A percentile compares a stretch with the other conserved stretches of the same genome.
Evolutionary conservation across 2,888 invertebrate genomes (phyloP).

Genomic region (Drosophila limbata): DNA sequence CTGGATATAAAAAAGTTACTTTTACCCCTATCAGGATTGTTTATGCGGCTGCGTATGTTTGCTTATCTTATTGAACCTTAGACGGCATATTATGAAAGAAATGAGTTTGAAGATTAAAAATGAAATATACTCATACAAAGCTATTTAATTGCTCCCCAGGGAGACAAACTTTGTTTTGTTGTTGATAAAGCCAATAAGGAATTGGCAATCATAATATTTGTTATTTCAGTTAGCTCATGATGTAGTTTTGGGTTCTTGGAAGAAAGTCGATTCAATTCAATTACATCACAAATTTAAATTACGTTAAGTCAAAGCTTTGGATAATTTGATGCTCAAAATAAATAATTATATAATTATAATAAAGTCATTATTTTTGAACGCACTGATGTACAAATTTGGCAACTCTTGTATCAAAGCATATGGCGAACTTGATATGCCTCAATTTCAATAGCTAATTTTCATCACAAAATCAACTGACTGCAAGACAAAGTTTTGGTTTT

Average conservation of each 20-base stretch:
- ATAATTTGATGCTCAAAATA: too few species aligned
- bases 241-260: too few species aligned
- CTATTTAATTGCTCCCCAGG: background rate
- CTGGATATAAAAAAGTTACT: background rate
- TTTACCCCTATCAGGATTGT: background rate
- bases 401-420: background rate
- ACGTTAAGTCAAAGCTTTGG: too few species aligned
- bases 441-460: constrained; percentile 1
- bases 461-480: background rate
- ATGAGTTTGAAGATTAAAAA: background rate
- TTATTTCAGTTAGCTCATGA: too few species aligned
- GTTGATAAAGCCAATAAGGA: background rate
- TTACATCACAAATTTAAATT: too few species aligned
- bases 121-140: background rate
- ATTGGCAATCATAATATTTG: too few species aligned
- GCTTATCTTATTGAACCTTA: background rate
- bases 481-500: constrained; percentile 3
- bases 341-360: too few species aligned
- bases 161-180: background rate
- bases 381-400: too few species aligned
- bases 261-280: too few species aligned
- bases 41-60: background rate
- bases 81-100: background rate
- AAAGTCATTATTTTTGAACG: too few species aligned
- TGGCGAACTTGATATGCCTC: background rate